Evolutionary conservation across 2,888 invertebrate genomes (phyloP), one percentile per base, ranked within the genome.

Genomic region (Quadroppia sp.): DNA sequence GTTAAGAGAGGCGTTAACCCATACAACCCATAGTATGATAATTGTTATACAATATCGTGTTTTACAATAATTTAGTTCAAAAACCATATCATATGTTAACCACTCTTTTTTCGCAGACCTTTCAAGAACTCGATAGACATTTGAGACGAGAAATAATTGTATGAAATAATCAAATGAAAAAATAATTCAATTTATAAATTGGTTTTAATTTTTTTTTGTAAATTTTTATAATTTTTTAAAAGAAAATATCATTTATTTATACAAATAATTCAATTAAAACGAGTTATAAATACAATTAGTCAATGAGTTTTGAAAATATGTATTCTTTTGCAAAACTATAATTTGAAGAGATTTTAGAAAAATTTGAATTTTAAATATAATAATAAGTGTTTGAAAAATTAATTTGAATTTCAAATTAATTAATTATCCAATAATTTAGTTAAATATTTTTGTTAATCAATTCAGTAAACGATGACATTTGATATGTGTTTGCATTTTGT

Each of bases 341-440:
- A n/a, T 48, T 17, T 48, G 45, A 53, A 20, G 25, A 2, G 2
- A 23, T 53, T 45, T 45, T 15, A 2, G 15, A 36, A 20, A 50
- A 56, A 32, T 61, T 61, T 61, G 32, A 61, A 61, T 61, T 61
- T 61, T 30, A 61, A 32, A 32, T 61, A 9, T 61, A 25, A 2
- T 36, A n/a, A 25, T 56, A 32, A 45, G 17, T 45, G 17, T 15
- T 45, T 45, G 11, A 45, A 45, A 45, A 7, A 11, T 32, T 59
- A 59, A 61, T 61, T 61, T 61, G 36, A 61, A 61, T 61, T 61
- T 61, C 9, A 61, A 61, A 61, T 61, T 61, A 61, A 61, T 61
- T 61, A 61, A 61, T 61, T 61, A 61, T 32, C 61, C 3, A 61
- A 61, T 25, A 61, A 30, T 17, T 59, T 53, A 23, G 9, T 45